Percentiles rank a stretch among this genome's conserved stretches.
Evolutionary conservation across 2,797 vertebrate genomes (phyloP).

Genomic region (Tapirus indicus): DNA sequence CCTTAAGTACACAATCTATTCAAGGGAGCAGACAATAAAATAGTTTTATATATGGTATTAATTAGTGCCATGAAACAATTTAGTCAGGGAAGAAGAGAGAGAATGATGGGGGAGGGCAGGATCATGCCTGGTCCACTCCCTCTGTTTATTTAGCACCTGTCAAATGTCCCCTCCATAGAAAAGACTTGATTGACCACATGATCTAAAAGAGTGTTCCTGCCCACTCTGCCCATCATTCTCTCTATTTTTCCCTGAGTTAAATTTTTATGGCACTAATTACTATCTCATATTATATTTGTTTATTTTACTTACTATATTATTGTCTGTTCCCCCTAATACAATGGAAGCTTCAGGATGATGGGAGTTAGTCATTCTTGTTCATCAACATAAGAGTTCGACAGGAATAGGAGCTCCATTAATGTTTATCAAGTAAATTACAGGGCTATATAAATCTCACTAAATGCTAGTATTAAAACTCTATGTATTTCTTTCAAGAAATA

Average conservation of each 20-base stretch:
- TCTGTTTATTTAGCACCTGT: not conserved
- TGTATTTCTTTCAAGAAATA: not conserved
- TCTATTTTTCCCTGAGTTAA: not conserved
- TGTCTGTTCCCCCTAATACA: not conserved
- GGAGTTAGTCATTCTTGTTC: not conserved
- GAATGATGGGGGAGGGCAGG: too few relatives aligned
- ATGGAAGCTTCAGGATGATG: not conserved
- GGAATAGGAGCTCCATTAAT: not conserved
- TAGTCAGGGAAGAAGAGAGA: not conserved
- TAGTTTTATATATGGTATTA: not conserved
- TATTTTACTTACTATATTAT: not conserved
- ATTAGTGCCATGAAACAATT: not conserved
- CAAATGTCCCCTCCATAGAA: not conserved
- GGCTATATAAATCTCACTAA: not conserved
- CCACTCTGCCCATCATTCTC: not conserved
- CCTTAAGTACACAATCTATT: not conserved
- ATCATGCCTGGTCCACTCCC: not conserved
- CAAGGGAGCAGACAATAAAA: not conserved
- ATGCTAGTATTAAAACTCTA: not conserved
- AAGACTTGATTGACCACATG: not conserved
- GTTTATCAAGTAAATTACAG: not conserved
- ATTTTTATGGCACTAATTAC: not conserved
- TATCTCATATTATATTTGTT: not conserved
- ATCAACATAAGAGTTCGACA: not conserved
- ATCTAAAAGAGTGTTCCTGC: not conserved